phyloP scores from a whole-genome alignment of 2,113 vertebrate species.

The Protobothrops flavoviridis region DNA sequence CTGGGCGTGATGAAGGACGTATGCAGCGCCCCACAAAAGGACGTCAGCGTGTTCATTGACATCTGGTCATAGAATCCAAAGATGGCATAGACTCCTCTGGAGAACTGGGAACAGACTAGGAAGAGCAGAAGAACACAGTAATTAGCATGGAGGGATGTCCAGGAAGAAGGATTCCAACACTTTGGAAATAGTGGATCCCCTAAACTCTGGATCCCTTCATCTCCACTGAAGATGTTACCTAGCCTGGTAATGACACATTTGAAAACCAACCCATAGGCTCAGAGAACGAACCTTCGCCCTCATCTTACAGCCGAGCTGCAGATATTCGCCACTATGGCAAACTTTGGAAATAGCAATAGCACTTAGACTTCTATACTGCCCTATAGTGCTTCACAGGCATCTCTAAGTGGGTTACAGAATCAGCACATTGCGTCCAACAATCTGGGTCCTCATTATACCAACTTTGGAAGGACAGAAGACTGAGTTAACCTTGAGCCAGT shows the following conservation, averaged over 20 bases:
- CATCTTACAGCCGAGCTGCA: too few species aligned
- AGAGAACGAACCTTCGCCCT: too few species aligned
- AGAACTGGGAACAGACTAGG: constrained; percentile 98
- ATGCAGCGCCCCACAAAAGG: constrained; percentile 96
- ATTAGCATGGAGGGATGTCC: constrained; percentile 41
- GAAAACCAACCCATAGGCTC: too few species aligned
- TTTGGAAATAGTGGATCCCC: neutral
- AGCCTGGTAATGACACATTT: too few species aligned
- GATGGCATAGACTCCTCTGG: constrained; percentile 95
- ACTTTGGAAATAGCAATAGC: neutral
- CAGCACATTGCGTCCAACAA: neutral
- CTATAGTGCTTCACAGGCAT: neutral
- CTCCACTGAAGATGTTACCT: too few species aligned
- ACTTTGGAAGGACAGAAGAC: neutral
- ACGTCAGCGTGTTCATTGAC: constrained; percentile 98
- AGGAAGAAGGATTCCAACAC: neutral
- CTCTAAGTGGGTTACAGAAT: neutral
- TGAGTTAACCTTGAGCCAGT: neutral
- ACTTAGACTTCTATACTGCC: neutral
- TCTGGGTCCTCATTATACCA: neutral
- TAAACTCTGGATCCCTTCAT: too few species aligned
- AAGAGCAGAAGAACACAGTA: constrained; percentile 45
- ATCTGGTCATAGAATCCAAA: constrained; percentile 98
- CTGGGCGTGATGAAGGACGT: constrained; percentile 97
- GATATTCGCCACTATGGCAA: too few species aligned